These are phyloP conservation scores for Pseudopodoces humilis DNA, from an alignment of 2,113 vertebrate species.

Conservation along the genomic window DNA sequence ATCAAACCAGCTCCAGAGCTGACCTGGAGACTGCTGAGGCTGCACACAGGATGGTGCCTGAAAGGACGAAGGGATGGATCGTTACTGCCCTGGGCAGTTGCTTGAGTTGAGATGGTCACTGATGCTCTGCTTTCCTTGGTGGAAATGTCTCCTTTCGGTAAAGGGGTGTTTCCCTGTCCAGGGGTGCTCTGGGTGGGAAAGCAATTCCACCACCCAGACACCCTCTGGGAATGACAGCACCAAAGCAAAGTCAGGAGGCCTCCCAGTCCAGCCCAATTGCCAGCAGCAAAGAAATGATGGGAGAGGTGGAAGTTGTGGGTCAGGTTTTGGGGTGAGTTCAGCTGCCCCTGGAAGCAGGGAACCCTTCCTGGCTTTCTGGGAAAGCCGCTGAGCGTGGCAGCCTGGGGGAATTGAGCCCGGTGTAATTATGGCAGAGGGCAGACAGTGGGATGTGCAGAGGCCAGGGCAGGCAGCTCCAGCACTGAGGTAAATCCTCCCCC, in stretches of 20 bases:
- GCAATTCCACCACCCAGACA: background rate
- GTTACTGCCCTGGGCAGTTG: fast-evolving
- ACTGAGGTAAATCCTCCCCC: background rate
- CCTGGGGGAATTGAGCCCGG: background rate
- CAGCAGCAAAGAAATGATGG: background rate
- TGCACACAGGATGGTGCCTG: background rate
- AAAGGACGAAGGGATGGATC: background rate
- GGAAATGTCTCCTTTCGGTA: background rate
- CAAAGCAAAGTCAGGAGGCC: background rate
- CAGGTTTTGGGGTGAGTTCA: background rate
- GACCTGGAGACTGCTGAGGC: background rate
- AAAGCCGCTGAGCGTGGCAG: background rate
- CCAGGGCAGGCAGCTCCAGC: background rate
- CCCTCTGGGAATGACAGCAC: background rate
- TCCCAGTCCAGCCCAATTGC: background rate
- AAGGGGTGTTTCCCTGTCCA: background rate
- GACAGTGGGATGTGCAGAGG: background rate
- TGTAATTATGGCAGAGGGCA: background rate
- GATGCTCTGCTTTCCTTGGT: background rate
- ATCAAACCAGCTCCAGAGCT: background rate
- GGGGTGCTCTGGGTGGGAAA: background rate
- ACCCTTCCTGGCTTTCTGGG: background rate
- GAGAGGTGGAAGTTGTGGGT: background rate
- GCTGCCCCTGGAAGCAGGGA: background rate
- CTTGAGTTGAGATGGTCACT: background rate